phyloP scores from a whole-genome alignment of 2,888 invertebrate genomes.

The Megaustenia siamemsis region DNA sequence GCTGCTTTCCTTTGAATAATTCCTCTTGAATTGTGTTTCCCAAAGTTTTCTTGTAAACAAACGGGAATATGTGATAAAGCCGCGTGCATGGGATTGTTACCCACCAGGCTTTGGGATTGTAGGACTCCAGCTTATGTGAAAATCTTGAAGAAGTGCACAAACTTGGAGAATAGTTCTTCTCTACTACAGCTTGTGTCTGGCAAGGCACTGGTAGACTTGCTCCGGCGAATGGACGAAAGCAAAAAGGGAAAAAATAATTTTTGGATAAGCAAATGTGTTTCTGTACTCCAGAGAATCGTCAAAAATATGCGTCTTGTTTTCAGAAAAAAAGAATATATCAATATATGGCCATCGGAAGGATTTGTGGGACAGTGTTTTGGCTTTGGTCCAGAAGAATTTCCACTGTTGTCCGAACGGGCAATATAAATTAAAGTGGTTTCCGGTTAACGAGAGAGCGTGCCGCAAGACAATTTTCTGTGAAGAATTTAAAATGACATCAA shows the following conservation, averaged over 20 bases:
- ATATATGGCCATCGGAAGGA: slow-evolving; percentile 69
- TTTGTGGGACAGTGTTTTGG: slow-evolving; percentile 57
- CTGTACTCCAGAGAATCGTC: slow-evolving; percentile 53
- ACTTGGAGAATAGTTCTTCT: slow-evolving; percentile 53
- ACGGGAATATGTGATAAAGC: slow-evolving; percentile 41
- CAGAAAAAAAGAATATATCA: slow-evolving; percentile 69
- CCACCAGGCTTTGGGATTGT: slow-evolving; percentile 7
- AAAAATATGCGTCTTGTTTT: slow-evolving; percentile 66
- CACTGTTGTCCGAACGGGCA: slow-evolving; percentile 58
- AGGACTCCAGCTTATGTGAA: slow-evolving; percentile 49
- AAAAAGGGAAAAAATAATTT: slow-evolving; percentile 57
- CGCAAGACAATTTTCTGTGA: slow-evolving; percentile 41
- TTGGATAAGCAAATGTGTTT: slow-evolving; percentile 49
- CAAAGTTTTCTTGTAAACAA: slow-evolving; percentile 21
- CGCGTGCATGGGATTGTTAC: slow-evolving; percentile 41
- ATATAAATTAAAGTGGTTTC: slow-evolving; percentile 56
- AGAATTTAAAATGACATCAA: slow-evolving; percentile 63
- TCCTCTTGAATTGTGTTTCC: background rate
- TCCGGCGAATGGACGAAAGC: slow-evolving; percentile 57
- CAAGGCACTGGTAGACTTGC: slow-evolving; percentile 57
- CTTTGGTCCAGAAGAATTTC: slow-evolving; percentile 63
- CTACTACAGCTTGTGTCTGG: slow-evolving; percentile 48
- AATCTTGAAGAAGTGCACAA: slow-evolving; percentile 39
- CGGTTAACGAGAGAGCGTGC: slow-evolving; percentile 46
- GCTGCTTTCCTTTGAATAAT: background rate